Conservation (phyloP, 1,140 invertebrate genomes). For the Schlechtendalia chinensis region DNA sequence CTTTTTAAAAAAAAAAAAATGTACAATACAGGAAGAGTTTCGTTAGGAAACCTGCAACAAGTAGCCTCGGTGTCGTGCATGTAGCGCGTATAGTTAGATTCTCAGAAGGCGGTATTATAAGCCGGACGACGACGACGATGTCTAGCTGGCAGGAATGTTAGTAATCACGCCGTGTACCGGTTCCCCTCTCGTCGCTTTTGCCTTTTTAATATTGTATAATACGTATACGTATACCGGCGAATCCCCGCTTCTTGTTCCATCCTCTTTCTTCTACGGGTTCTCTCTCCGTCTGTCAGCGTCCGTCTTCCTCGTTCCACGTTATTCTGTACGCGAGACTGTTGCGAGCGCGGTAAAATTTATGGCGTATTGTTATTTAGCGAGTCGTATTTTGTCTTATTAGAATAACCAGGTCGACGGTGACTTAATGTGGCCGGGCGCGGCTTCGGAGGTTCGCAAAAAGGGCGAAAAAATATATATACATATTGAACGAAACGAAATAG, state of each 20-base stretch:
- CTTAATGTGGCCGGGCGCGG: constrained; percentile 21
- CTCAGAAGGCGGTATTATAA: constrained; percentile 22
- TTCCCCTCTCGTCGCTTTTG: constrained; percentile 31
- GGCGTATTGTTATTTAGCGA: constrained; percentile 47
- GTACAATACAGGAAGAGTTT: too few species aligned
- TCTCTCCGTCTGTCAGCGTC: neutral
- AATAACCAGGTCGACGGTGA: constrained; percentile 42
- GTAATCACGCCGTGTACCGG: constrained; percentile 44
- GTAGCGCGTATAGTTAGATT: neutral
- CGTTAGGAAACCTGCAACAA: constrained; percentile 22
- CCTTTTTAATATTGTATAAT: constrained; percentile 40
- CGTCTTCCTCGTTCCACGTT: constrained; percentile 9
- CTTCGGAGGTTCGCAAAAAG: constrained; percentile 40
- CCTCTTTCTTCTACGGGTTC: neutral
- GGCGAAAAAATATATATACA: neutral
- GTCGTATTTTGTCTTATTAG: constrained; percentile 48
- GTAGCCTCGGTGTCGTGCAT: constrained; percentile 30
- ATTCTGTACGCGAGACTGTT: too few species aligned
- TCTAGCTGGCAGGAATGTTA: constrained; percentile 45
- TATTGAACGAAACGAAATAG: constrained; percentile 18
- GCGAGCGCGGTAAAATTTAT: constrained; percentile 45
- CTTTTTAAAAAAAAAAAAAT: too few species aligned
- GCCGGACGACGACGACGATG: constrained; percentile 35
- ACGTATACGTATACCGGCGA: neutral
- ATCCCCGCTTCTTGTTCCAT: neutral